Evolutionary conservation across 2,113 vertebrate genomes (phyloP).

Genomic region (Corythornis madagascariensis): DNA sequence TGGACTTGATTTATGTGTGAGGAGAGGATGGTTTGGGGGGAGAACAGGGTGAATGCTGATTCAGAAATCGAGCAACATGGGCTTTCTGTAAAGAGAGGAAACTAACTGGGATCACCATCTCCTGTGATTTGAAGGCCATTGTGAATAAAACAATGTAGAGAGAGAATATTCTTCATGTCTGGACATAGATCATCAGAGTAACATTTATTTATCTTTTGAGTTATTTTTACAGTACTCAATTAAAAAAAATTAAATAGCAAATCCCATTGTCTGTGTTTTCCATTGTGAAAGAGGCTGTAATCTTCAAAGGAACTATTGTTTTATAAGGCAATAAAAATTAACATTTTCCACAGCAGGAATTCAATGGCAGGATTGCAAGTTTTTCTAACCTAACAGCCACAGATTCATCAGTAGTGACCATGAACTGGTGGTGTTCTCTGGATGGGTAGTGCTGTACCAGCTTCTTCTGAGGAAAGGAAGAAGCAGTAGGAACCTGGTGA

Average conservation of each 20-base stretch:
- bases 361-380: constrained; percentile 50
- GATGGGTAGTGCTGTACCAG: background rate
- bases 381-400: constrained; percentile 14
- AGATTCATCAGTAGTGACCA: constrained; percentile 2
- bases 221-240: constrained; percentile 78
- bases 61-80: constrained; percentile 58
- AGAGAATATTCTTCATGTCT: constrained; percentile 74
- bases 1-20: constrained; percentile 58
- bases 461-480: background rate
- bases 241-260: constrained; percentile 80
- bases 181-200: constrained; percentile 71
- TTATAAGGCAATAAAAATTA: constrained; percentile 63
- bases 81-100: constrained; percentile 69
- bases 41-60: constrained; percentile 34
- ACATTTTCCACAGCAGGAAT: constrained; percentile 67
- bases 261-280: constrained; percentile 73
- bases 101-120: constrained; percentile 61
- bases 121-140: constrained; percentile 75
- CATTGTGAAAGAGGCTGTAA: constrained; percentile 61
- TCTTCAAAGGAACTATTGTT: constrained; percentile 74
- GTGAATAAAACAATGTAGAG: constrained; percentile 76
- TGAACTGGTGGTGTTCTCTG: background rate
- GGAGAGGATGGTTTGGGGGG: constrained; percentile 49
- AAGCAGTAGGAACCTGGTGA: background rate
- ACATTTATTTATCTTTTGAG: constrained; percentile 77